phyloP scores from a whole-genome alignment of 2,888 invertebrate genomes.

The Hetaerina titia region DNA sequence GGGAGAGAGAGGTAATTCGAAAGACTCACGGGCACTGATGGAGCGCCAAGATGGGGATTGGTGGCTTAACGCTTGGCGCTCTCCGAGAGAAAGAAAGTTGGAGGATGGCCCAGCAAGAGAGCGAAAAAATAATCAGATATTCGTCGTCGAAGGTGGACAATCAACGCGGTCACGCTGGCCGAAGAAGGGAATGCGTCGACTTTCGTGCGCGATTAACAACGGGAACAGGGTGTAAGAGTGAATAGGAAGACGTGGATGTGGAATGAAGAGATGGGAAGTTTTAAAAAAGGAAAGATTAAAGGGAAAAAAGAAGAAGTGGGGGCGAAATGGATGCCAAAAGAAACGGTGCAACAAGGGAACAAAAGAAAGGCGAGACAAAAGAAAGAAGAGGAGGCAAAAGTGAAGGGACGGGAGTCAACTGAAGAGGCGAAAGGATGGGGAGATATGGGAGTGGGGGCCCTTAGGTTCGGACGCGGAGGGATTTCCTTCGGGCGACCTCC shows the following conservation, averaged over 20 bases:
- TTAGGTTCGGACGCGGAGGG: no score
- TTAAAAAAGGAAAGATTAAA: no score
- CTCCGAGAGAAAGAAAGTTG: no score
- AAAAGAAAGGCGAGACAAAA: background rate
- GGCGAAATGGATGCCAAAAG: background rate
- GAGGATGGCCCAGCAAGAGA: no score
- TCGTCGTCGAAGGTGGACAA: background rate
- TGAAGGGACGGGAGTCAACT: background rate
- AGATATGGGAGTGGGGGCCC: constrained; percentile 8
- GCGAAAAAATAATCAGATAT: background rate
- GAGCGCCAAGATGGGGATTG: background rate
- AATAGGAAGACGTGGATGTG: no score
- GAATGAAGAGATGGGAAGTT: no score
- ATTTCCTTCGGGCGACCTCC: no score
- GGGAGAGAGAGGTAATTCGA: background rate
- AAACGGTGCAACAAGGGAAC: background rate
- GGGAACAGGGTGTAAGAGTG: no score
- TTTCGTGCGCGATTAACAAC: no score
- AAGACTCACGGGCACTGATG: background rate
- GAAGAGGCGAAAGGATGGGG: no score
- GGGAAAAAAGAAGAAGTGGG: background rate
- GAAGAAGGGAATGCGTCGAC: background rate
- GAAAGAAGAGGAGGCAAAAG: constrained; percentile 60
- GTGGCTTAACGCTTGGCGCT: no score
- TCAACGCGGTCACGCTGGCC: background rate